phyloP scores from a whole-genome alignment of 2,797 vertebrate genomes.

The Poeciliopsis infans region DNA sequence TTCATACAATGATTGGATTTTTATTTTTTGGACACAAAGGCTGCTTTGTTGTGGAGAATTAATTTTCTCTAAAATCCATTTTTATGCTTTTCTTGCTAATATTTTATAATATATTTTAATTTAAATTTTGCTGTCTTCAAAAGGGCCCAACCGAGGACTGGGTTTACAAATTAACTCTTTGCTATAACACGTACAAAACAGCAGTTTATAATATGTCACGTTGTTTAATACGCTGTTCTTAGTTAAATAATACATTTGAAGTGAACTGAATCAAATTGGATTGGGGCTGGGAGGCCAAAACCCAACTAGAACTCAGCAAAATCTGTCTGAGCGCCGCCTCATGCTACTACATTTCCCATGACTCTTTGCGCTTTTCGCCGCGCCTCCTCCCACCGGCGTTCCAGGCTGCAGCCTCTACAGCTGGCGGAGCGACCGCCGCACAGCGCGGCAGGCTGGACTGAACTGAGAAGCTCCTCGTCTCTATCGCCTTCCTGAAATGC shows the following conservation, averaged over 20 bases:
- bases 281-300: not conserved
- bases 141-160: no score
- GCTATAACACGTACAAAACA: no score
- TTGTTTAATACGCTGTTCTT: no score
- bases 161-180: no score
- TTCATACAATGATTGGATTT: not conserved
- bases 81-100: no score
- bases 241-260: no score
- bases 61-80: no score
- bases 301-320: not conserved
- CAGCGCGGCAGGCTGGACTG: conserved; percentile 35
- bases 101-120: no score
- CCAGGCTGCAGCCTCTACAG: conserved; percentile 32
- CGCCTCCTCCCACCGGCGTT: conserved; percentile 61
- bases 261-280: no score
- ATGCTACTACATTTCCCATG: conserved; percentile 72
- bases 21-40: not conserved
- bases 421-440: conserved; percentile 40
- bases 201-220: no score
- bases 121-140: no score
- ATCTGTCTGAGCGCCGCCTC: not conserved
- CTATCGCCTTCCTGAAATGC: conserved; percentile 49
- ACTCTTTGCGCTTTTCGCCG: conserved; percentile 49
- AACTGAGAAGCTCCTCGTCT: conserved; percentile 50
- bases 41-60: no score